Percentiles rank a stretch among this genome's conserved stretches.
Conservation (phyloP, 2,113 vertebrate species). For the Xyrauchen texanus region DNA sequence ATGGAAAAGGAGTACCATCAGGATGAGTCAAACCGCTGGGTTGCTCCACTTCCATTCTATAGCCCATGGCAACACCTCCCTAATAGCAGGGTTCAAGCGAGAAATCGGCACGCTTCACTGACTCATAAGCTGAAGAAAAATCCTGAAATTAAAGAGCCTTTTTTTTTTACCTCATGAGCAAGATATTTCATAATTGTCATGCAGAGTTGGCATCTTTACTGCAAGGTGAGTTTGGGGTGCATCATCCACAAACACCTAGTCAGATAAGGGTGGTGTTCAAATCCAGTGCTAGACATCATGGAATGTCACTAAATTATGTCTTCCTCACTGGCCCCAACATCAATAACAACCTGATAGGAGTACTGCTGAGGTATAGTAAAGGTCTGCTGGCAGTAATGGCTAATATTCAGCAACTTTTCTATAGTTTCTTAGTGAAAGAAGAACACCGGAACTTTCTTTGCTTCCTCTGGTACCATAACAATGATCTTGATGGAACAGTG, state of each 20-base stretch:
- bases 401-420: slow-evolving; percentile 23
- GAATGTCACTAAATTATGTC: background rate
- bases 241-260: background rate
- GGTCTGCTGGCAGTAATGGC: background rate
- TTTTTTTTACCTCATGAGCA: background rate
- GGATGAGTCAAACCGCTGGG: slow-evolving; percentile 18
- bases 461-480: slow-evolving; percentile 1
- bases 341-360: background rate
- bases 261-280: slow-evolving; percentile 5
- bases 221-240: slow-evolving; percentile 39
- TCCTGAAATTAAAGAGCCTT: background rate
- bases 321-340: background rate
- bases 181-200: background rate
- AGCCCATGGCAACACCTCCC: background rate
- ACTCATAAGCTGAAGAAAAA: background rate
- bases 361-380: slow-evolving; percentile 8
- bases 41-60: slow-evolving; percentile 21
- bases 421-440: background rate
- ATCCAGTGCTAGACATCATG: background rate
- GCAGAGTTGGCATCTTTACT: slow-evolving; percentile 5
- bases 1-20: slow-evolving; percentile 15
- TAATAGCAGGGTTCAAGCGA: slow-evolving; percentile 1
- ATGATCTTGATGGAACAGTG: background rate
- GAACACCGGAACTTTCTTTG: background rate
- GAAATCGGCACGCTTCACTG: background rate